phyloP scores from a whole-genome alignment of 2,797 vertebrate species.

The Scleropages formosus region DNA sequence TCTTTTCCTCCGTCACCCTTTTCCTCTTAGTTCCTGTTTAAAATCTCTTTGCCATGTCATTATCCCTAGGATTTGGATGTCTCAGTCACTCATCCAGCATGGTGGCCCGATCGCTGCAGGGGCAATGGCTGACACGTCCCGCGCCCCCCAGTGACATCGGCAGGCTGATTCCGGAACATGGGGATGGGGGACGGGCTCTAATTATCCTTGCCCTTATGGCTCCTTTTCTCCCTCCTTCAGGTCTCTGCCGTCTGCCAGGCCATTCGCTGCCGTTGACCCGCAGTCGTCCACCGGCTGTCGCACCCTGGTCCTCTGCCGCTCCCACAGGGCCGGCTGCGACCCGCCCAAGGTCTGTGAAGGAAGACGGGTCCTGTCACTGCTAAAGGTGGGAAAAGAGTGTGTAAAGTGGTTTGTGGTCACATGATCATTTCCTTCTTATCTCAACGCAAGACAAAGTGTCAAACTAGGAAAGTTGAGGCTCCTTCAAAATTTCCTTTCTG shows the following conservation, averaged over 20 bases:
- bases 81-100: background rate
- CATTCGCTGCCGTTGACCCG: slow-evolving; percentile 11
- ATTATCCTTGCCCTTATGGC: slow-evolving; percentile 80
- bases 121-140: background rate
- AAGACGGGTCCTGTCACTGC: slow-evolving; percentile 48
- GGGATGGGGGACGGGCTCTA: slow-evolving; percentile 66
- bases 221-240: slow-evolving; percentile 44
- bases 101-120: background rate
- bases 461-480: no score
- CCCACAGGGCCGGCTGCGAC: no score
- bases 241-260: background rate
- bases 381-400: no score
- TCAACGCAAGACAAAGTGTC: no score
- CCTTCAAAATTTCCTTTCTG: no score
- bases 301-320: background rate
- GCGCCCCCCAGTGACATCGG: slow-evolving; percentile 54
- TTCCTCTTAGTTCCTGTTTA: background rate
- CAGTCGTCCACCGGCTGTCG: background rate
- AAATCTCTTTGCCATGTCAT: background rate
- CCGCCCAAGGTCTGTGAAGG: slow-evolving; percentile 66
- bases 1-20: background rate
- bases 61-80: background rate
- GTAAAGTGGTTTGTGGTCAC: no score
- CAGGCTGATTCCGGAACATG: slow-evolving; percentile 60
- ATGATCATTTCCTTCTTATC: no score